Conservation (phyloP, 1,140 invertebrate genomes). For the Drosophila leontia region DNA sequence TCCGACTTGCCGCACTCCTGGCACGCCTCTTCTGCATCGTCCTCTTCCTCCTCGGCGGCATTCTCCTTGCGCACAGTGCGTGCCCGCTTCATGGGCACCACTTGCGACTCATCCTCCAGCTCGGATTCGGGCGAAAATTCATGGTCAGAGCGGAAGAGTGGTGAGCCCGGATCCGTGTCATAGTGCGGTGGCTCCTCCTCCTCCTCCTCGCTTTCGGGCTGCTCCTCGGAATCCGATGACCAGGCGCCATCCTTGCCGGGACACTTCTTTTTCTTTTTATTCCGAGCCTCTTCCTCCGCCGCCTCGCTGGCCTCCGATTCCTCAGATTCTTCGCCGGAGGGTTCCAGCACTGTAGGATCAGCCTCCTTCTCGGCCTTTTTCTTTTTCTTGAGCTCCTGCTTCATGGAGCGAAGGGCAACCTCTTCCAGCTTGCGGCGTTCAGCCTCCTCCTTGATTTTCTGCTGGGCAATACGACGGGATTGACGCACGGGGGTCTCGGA, state of each 20-base stretch:
- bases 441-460: constrained; percentile 93
- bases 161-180: constrained; percentile 87
- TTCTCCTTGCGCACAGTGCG: constrained; percentile 89
- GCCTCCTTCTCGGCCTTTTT: constrained; percentile 85
- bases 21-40: constrained; percentile 90
- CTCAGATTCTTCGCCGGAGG: constrained; percentile 84
- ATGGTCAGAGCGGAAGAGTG: constrained; percentile 93
- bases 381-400: constrained; percentile 88
- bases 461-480: constrained; percentile 92
- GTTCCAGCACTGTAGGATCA: constrained; percentile 80
- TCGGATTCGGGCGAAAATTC: constrained; percentile 94
- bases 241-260: constrained; percentile 88
- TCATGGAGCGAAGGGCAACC: constrained; percentile 87
- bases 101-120: constrained; percentile 87
- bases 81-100: constrained; percentile 88
- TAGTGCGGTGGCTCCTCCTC: constrained; percentile 87
- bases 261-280: constrained; percentile 87
- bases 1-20: constrained; percentile 94
- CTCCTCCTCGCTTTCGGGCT: constrained; percentile 87
- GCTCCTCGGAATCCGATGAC: constrained; percentile 88
- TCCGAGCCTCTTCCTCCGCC: constrained; percentile 83
- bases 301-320: constrained; percentile 84
- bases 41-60: constrained; percentile 84
- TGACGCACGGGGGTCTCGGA: constrained; percentile 88
- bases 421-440: constrained; percentile 91